Evolutionary conservation across 92 coral and sea anemone species (phyloP).

Genomic region (Chrysogorgia sp.): DNA sequence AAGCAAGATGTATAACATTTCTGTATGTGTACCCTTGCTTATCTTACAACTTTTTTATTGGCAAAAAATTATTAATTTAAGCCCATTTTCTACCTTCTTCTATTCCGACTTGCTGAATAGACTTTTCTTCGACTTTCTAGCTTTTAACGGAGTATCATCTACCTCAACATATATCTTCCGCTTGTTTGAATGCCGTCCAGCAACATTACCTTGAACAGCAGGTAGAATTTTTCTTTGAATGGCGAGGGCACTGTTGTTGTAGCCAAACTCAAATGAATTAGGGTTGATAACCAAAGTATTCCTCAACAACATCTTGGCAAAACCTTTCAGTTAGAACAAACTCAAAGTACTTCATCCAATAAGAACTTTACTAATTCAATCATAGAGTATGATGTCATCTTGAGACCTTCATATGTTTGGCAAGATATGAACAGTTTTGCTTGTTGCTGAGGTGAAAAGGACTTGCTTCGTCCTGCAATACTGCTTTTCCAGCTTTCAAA

Average conservation of each 20-base stretch:
- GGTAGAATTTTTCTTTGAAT: not conserved
- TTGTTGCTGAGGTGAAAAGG: slow-evolving; percentile 38
- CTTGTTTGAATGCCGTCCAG: not conserved
- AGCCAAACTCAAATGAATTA: not conserved
- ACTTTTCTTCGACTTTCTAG: too few relatives aligned
- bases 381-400: not conserved
- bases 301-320: too few relatives aligned
- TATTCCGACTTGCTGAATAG: too few relatives aligned
- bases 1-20: too few relatives aligned
- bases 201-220: slow-evolving; percentile 4
- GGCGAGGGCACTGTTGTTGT: not conserved
- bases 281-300: too few relatives aligned
- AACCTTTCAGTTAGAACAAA: too few relatives aligned
- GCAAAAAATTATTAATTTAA: too few relatives aligned
- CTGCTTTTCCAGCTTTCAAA: slow-evolving; percentile 46
- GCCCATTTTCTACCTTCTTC: too few relatives aligned
- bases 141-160: too few relatives aligned
- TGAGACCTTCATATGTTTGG: slow-evolving; percentile 11
- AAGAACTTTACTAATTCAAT: not conserved
- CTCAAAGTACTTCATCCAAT: not conserved
- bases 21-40: too few relatives aligned
- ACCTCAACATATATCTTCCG: too few relatives aligned
- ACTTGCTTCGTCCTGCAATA: slow-evolving; percentile 29
- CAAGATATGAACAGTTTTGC: slow-evolving; percentile 14
- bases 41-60: too few relatives aligned